Percentiles rank a stretch among this genome's conserved stretches.
Evolutionary conservation across 2,797 vertebrate genomes (phyloP).

Genomic region (Peromyscus nudipes): DNA sequence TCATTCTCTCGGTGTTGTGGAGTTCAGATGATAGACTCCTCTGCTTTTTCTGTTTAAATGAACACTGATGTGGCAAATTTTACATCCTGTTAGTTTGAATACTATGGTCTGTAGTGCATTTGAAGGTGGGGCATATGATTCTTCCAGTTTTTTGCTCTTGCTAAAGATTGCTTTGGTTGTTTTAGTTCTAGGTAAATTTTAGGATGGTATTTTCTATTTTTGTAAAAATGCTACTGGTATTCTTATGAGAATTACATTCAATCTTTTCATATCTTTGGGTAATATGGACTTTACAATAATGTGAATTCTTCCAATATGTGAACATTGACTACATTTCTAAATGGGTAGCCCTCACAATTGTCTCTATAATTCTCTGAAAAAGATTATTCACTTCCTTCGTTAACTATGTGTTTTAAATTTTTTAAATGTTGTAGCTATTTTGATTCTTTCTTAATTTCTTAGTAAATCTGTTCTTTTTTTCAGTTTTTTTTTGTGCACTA

Average conservation of each 20-base stretch:
- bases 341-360: not conserved
- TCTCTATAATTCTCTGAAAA: not conserved
- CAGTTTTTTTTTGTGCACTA: not conserved
- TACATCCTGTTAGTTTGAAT: no score
- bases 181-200: not conserved
- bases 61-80: not conserved
- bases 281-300: not conserved
- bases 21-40: not conserved
- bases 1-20: not conserved
- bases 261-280: not conserved
- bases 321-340: not conserved
- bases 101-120: not conserved
- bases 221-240: not conserved
- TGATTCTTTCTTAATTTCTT: not conserved
- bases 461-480: not conserved
- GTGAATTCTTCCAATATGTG: not conserved
- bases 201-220: not conserved
- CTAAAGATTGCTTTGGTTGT: not conserved
- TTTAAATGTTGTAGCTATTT: not conserved
- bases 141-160: not conserved
- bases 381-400: not conserved
- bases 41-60: not conserved
- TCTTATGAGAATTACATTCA: not conserved
- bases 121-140: not conserved
- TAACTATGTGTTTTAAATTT: not conserved